Evolutionary conservation across 2,797 vertebrate genomes (phyloP).

Genomic region (Cynodonichthys magdalenae): DNA sequence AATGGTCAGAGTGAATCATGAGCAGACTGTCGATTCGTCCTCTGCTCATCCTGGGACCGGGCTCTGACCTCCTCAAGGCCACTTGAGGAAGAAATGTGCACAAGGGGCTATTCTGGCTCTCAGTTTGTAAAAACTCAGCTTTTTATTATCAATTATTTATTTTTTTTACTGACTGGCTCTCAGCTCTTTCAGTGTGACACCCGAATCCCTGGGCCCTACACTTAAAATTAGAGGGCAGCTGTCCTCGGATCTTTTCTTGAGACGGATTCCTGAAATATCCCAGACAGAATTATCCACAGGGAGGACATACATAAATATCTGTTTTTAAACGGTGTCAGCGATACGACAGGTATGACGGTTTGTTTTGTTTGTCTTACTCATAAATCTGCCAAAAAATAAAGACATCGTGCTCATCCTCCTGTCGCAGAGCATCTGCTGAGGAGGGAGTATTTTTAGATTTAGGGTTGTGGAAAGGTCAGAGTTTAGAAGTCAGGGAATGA

Average conservation of each 20-base stretch:
- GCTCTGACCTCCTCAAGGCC: constrained; percentile 50
- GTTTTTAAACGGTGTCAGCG: constrained; percentile 63
- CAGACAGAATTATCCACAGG: constrained; percentile 74
- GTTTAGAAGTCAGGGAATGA: constrained; percentile 1
- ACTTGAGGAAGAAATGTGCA: constrained; percentile 19
- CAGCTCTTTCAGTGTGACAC: constrained; percentile 26
- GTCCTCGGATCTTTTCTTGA: constrained; percentile 76
- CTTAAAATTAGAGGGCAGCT: constrained; percentile 85
- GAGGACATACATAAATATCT: constrained; percentile 55
- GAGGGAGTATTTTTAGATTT: constrained; percentile 2
- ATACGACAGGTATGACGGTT: constrained; percentile 24
- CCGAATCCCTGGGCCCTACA: constrained; percentile 61
- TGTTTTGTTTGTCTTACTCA: constrained; percentile 24
- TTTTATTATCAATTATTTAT: not conserved
- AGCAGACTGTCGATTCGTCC: constrained; percentile 25
- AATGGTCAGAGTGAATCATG: constrained; percentile 43
- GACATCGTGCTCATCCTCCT: not conserved
- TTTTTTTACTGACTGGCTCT: not conserved
- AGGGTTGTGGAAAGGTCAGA: not conserved
- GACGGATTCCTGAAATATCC: constrained; percentile 80
- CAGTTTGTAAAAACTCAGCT: not conserved
- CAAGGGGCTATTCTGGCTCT: constrained; percentile 9
- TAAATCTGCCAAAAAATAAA: constrained; percentile 22
- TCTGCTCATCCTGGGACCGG: constrained; percentile 15
- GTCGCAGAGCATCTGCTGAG: constrained; percentile 1